Conservation (phyloP, 1,140 invertebrate genomes). For the Chironomus striatipennis region DNA sequence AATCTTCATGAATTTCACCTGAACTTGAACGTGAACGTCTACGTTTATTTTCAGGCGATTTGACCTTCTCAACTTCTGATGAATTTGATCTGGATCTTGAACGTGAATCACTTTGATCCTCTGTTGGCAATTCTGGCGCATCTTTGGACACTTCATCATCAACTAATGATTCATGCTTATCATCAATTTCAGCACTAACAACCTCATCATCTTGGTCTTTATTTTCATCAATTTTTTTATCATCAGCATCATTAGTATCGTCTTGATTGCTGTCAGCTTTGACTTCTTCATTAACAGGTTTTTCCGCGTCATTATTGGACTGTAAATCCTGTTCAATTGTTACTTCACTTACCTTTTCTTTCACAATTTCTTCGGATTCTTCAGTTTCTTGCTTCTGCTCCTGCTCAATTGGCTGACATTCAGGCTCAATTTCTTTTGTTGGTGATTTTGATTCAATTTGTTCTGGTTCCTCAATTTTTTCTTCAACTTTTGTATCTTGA, state of each 20-base stretch:
- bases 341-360: constrained; percentile 19
- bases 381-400: not conserved
- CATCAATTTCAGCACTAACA: not conserved
- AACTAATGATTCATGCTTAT: not conserved
- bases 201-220: not conserved
- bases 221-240: not conserved
- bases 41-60: not conserved
- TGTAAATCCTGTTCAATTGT: constrained; percentile 20
- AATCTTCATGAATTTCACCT: not conserved
- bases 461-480: constrained; percentile 6
- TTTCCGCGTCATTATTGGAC: not conserved
- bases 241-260: not conserved
- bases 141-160: constrained; percentile 12
- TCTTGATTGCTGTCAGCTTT: not conserved
- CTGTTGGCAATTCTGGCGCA: not conserved
- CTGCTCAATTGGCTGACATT: not conserved
- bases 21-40: not conserved
- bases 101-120: not conserved
- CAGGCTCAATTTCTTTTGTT: not conserved
- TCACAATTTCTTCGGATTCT: not conserved
- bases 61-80: not conserved
- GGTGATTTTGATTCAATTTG: not conserved
- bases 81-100: not conserved
- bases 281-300: constrained; percentile 19
- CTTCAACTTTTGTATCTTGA: not conserved